Percentiles rank a stretch among this genome's conserved stretches.
Conservation (phyloP, 2,797 vertebrate species). For the Lycodopsis pacificus region DNA sequence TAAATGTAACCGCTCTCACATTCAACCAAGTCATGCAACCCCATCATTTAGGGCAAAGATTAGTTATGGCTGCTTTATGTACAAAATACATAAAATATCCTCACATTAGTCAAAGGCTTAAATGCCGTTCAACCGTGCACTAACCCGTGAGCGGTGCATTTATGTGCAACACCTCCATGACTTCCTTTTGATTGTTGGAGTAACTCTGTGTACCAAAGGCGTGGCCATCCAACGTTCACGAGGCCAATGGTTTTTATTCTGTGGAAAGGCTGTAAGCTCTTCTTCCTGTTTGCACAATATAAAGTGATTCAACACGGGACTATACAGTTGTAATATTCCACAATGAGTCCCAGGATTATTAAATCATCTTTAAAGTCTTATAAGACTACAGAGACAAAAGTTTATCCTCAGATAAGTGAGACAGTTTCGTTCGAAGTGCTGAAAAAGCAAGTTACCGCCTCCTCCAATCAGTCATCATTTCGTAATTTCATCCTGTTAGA, state of each 20-base stretch:
- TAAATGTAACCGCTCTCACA: not conserved
- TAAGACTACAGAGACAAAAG: not conserved
- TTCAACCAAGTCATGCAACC: not conserved
- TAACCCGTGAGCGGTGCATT: not conserved
- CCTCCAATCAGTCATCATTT: not conserved
- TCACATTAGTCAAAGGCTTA: not conserved
- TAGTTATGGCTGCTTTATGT: not conserved
- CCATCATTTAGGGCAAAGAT: too few species aligned
- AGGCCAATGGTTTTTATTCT: not conserved
- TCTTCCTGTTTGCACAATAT: not conserved
- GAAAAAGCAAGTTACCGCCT: not conserved
- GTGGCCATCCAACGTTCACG: constrained; percentile 53
- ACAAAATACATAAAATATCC: not conserved
- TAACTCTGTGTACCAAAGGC: constrained; percentile 44
- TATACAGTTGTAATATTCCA: not conserved
- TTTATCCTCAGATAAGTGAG: not conserved
- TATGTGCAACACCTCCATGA: not conserved
- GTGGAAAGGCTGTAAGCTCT: constrained; percentile 4
- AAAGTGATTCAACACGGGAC: not conserved
- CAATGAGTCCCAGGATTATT: not conserved
- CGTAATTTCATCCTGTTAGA: not conserved
- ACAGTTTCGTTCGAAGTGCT: not conserved
- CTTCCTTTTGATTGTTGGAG: constrained; percentile 9
- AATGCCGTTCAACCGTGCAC: not conserved
- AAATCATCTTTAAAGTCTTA: not conserved